Base-by-base conservation (phyloP, 2,797 vertebrate genomes). In the Erethizon dorsatum region DNA sequence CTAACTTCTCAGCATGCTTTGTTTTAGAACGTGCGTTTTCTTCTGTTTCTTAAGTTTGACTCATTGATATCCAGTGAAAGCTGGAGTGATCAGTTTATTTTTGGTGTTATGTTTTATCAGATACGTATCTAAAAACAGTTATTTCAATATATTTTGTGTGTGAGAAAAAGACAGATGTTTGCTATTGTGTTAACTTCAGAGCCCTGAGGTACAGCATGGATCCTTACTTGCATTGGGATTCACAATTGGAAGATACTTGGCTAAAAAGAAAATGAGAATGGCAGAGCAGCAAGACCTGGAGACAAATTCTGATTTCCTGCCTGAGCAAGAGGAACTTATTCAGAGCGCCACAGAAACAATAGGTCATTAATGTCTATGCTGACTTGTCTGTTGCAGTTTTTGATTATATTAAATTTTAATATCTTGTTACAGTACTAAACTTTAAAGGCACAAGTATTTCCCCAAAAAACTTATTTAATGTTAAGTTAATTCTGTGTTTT, bases 221-320 rank as follows among this genome's bases (percentile, higher is more conserved):
- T 99, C 99, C 96, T 98, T 99, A 97, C 97, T 99, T 98, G 99
- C 99, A 94, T 98, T 99, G 82, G 99, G 99, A 97, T 99, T 99
- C 98, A 99, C 99, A 98, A 98, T 99, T 85, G 99, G 99, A 98
- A 98, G 99, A 93, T 99, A 99, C 95, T 99, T 99, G 99, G 99
- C 99, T 98, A 99, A 99, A 98, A 99, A 98, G 97, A 99, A 99
- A 95, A 96, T 97, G 90, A 94, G 95, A 83, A 90, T 94, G 90
- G 92, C 97, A 92, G 98, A 99, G 82, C 97, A 98, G 9, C 98
- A 97, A 41, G 97, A 97, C 92, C 96, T 98, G 61, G 99, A 98
- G 78, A 97, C 98, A 57, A 98, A 98, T 96, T 98, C 96, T 45
- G 96, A 98, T 83, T 96, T 98, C 47, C 98, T 99, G 83, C 98